Conservation (phyloP, 2,888 invertebrate genomes). For the Lochmaea capreae region DNA sequence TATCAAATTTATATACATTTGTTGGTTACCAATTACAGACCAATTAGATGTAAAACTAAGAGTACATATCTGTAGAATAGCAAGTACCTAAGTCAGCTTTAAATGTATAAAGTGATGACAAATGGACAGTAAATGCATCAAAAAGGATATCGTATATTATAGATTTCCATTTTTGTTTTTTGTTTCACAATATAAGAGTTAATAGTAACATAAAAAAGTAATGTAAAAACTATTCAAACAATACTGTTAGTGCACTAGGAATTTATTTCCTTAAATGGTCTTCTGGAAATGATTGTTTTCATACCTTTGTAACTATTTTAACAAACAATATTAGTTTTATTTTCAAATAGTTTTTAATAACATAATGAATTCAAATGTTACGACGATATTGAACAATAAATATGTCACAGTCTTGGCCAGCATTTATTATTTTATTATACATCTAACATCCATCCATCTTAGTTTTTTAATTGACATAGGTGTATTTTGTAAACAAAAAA, state of each 20-base stretch:
- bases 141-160: too few species aligned
- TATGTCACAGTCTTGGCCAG: background rate
- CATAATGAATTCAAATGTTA: background rate
- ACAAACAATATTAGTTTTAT: background rate
- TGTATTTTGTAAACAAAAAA: constrained; percentile 9
- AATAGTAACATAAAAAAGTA: background rate
- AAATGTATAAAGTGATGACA: too few species aligned
- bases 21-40: too few species aligned
- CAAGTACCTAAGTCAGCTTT: too few species aligned
- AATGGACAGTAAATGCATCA: too few species aligned
- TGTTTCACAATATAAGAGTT: background rate
- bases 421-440: background rate
- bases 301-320: background rate
- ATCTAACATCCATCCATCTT: constrained; percentile 9
- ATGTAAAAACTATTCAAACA: background rate
- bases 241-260: background rate
- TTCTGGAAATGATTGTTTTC: background rate
- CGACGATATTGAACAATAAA: background rate
- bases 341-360: background rate
- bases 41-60: too few species aligned
- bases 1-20: too few species aligned
- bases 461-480: constrained; percentile 1
- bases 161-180: background rate
- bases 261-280: background rate
- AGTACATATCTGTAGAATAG: too few species aligned